phyloP scores from a whole-genome alignment of 2,113 vertebrate genomes.

The Chroicocephalus ridibundus region DNA sequence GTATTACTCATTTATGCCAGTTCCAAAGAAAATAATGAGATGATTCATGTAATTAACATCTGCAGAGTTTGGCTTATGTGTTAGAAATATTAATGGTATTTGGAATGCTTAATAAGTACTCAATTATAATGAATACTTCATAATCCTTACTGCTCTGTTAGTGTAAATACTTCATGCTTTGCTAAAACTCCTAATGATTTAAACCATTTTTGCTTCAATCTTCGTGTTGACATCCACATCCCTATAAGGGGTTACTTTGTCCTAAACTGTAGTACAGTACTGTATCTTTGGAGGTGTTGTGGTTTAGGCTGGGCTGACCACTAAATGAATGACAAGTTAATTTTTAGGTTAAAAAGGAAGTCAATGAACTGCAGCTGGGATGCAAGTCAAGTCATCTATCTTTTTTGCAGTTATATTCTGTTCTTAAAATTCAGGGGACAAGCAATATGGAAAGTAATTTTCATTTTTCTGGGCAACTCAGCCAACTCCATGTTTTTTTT shows the following conservation, averaged over 20 bases:
- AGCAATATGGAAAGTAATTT: not conserved
- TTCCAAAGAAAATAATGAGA: conserved; percentile 5
- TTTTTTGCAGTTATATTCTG: not conserved
- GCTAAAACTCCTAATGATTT: not conserved
- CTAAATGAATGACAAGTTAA: not conserved
- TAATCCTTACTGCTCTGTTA: not conserved
- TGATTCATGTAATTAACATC: conserved; percentile 9
- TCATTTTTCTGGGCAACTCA: not conserved
- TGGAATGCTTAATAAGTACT: not conserved
- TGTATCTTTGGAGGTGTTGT: not conserved
- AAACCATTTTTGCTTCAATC: not conserved
- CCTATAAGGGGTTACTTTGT: not conserved
- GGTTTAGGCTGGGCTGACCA: not conserved
- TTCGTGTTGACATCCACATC: not conserved
- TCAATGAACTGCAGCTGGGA: not conserved
- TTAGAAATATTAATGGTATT: not conserved
- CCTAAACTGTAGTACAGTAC: not conserved
- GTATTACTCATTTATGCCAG: not conserved
- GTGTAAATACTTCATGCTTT: not conserved
- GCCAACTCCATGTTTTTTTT: not conserved
- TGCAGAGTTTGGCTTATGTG: not conserved
- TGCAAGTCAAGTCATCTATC: not conserved
- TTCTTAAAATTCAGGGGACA: not conserved
- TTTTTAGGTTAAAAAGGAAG: conserved; percentile 1
- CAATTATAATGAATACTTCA: not conserved